A percentile compares a stretch with the other conserved stretches of the same genome.
phyloP scores from a whole-genome alignment of 2,888 invertebrate species.

The Chloromyia formosa region DNA sequence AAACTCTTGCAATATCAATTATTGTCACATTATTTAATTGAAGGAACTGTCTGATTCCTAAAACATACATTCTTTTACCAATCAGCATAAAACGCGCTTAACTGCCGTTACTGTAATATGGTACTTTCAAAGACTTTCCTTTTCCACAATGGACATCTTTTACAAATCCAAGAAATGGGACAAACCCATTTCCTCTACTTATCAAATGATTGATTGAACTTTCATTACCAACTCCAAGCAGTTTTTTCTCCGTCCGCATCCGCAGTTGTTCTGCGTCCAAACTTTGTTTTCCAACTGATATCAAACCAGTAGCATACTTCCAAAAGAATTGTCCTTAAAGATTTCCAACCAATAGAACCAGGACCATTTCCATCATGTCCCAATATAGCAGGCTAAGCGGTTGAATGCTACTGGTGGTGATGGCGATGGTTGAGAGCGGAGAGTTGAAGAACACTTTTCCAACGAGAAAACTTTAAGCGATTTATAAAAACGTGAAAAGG shows the following conservation, averaged over 20 bases:
- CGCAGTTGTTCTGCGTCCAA: background rate
- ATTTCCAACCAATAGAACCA: slow-evolving; percentile 1
- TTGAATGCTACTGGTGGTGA: no score
- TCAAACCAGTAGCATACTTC: background rate
- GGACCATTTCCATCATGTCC: background rate
- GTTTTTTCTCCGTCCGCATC: background rate
- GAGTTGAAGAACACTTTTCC: background rate
- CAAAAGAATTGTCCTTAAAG: background rate
- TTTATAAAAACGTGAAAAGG: slow-evolving; percentile 26
- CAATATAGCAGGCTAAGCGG: no score
- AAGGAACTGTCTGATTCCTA: no score
- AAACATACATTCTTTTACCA: no score
- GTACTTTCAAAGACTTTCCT: no score
- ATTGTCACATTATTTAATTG: no score
- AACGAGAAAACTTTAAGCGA: slow-evolving; percentile 34
- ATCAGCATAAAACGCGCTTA: no score
- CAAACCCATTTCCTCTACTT: background rate
- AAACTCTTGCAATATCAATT: no score
- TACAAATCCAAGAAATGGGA: no score
- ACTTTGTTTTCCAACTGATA: background rate
- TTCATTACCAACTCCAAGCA: background rate
- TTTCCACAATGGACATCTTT: no score
- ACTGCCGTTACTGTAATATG: no score
- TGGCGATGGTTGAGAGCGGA: background rate
- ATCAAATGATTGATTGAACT: slow-evolving; percentile 3